Base-by-base conservation (phyloP, 2,888 invertebrate species). In the Dastarcus helophoroides region DNA sequence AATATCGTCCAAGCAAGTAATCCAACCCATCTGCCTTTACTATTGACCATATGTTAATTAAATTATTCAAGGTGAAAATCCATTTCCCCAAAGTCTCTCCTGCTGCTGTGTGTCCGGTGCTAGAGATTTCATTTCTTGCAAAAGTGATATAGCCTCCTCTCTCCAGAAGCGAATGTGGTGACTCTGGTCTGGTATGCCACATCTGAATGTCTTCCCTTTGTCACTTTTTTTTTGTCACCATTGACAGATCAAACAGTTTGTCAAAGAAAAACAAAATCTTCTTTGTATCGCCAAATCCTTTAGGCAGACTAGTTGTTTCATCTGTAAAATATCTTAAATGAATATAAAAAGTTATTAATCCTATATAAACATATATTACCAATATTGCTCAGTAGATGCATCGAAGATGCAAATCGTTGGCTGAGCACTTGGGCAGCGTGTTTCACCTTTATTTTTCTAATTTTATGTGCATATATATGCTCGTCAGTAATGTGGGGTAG, bases 361-460 rank as follows among this genome's bases (percentile, higher is more conserved):
- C n/a, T n/a, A n/a, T n/a, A n/a, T n/a, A n/a, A n/a, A n/a, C n/a
- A n/a, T n/a, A n/a, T n/a, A n/a, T 14, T 3, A 27, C 5, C 27
- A 12, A 27, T 27, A 19, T 10, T 27, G 27, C 27, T 27, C n/a
- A 17, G 4, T 13, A 27, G 19, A 10, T 17, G 6, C 4, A 27
- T 5, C 11, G 17, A 19, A 8, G 27, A 27, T n/a, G 27, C 27
- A 2, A 27, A 8, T 17, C 19, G 12, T 19, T 27, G 27, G 27
- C 27, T 27, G 11, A 27, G 19, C 13, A 27, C n/a, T 10, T 27
- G 27, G 16, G 27, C 27, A 8, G 27, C 27, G 19, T 27, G 19
- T 27, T 27, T 27, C 9, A 27, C 27, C 11, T 26, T 26, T 17
- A 26, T 26, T 15, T 14, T 26, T n/a, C 11, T 26, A 7, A 17